Evolutionary conservation across 2,888 invertebrate genomes (phyloP).

Genomic region (Nephrocerus scutellatus): DNA sequence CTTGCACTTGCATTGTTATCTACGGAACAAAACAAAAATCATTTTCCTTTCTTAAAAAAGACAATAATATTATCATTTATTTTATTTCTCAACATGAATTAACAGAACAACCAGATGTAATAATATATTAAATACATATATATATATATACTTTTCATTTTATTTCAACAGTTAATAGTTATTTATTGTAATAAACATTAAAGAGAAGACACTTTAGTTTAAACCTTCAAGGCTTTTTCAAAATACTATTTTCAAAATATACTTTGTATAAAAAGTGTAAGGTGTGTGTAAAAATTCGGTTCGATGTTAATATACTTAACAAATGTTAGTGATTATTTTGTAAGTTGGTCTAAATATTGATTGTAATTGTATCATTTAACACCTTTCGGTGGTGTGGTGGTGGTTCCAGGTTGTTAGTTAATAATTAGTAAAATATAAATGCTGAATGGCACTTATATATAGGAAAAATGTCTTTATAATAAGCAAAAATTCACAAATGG

Average conservation of each 20-base stretch:
- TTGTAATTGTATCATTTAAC: constrained; percentile 17
- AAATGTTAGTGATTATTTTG: not conserved
- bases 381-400: constrained; percentile 7
- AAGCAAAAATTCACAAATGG: constrained; percentile 11
- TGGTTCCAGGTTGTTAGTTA: not conserved
- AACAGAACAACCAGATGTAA: constrained; percentile 29
- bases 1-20: too few species aligned
- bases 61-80: constrained; percentile 16
- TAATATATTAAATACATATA: constrained; percentile 19
- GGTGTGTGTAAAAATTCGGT: constrained; percentile 14
- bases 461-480: constrained; percentile 14
- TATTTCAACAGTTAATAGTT: constrained; percentile 14
- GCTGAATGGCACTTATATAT: constrained; percentile 29
- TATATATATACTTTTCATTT: constrained; percentile 7
- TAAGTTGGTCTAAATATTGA: constrained; percentile 2
- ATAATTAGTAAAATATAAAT: constrained; percentile 21
- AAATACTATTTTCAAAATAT: constrained; percentile 7
- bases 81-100: constrained; percentile 37
- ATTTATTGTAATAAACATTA: constrained; percentile 17
- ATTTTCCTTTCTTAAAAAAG: not conserved
- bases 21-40: not conserved
- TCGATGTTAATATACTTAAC: not conserved
- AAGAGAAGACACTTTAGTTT: constrained; percentile 21
- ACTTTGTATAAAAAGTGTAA: constrained; percentile 10
- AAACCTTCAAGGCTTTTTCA: constrained; percentile 12